These are phyloP conservation scores for Sinocyclocheilus rhinocerous DNA, from an alignment of 2,113 vertebrate genomes.

Conservation along the genomic window DNA sequence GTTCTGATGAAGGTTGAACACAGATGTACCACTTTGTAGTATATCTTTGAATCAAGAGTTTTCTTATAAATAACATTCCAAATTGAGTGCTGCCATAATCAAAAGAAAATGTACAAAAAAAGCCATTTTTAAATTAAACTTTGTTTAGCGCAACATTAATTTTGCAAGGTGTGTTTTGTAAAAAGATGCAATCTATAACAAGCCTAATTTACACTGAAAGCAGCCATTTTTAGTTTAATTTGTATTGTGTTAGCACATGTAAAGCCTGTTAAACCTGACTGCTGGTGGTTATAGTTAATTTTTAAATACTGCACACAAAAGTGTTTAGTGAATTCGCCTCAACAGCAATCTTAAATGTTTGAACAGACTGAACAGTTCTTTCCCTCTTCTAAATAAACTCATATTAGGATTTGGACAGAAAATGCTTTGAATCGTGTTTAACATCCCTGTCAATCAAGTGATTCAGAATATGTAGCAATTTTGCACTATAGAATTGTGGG, in stretches of 20 bases:
- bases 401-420: slow-evolving; percentile 37
- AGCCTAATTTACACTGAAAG: background rate
- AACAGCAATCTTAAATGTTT: slow-evolving; percentile 56
- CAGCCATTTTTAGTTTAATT: background rate
- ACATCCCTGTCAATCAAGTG: background rate
- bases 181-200: background rate
- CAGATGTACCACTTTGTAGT: background rate
- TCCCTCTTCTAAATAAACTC: background rate
- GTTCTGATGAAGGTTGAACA: background rate
- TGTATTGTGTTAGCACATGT: background rate
- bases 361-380: slow-evolving; percentile 35
- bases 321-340: background rate
- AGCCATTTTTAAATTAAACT: too few species aligned
- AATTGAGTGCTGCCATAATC: too few species aligned
- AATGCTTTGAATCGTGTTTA: background rate
- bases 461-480: background rate
- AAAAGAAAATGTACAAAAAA: too few species aligned
- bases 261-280: background rate
- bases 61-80: too few species aligned
- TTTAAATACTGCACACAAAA: background rate
- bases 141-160: background rate
- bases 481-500: background rate
- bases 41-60: background rate
- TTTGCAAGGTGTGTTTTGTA: background rate
- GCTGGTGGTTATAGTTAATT: background rate